These are phyloP conservation scores for Ephestia elutella DNA, from an alignment of 1,140 invertebrate species.

Conservation along the genomic window DNA sequence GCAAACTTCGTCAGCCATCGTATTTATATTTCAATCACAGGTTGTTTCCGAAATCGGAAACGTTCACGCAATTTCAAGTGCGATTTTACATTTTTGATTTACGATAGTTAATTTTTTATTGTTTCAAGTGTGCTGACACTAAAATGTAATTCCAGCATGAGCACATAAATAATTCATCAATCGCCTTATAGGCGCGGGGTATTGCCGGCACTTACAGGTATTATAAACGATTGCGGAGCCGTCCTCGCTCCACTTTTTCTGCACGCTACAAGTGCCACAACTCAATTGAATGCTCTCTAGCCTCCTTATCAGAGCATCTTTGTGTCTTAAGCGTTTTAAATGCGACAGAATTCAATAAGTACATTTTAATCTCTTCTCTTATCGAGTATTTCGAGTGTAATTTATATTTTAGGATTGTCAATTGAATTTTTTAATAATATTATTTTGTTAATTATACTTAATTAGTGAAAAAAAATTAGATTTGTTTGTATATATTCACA, in stretches of 20 bases:
- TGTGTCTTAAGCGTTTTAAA: neutral
- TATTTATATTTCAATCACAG: constrained; percentile 17
- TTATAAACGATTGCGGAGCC: neutral
- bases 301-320: neutral
- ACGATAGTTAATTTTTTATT: no score
- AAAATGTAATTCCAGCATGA: neutral
- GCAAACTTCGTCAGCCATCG: constrained; percentile 24
- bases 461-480: no score
- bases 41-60: neutral
- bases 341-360: no score
- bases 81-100: no score
- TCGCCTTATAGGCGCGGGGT: neutral
- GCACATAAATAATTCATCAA: neutral
- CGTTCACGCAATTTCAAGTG: neutral
- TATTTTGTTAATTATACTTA: no score
- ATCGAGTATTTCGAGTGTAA: no score
- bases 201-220: neutral
- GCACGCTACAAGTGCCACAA: constrained; percentile 2
- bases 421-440: no score
- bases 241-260: constrained; percentile 43
- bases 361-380: no score
- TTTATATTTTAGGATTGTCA: no score
- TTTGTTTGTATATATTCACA: no score
- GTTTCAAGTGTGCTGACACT: neutral
- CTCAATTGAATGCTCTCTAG: neutral